Percentiles rank a stretch among this genome's conserved stretches.
Evolutionary conservation across 2,797 vertebrate species (phyloP).

Genomic region (Acanthurus lineatus): DNA sequence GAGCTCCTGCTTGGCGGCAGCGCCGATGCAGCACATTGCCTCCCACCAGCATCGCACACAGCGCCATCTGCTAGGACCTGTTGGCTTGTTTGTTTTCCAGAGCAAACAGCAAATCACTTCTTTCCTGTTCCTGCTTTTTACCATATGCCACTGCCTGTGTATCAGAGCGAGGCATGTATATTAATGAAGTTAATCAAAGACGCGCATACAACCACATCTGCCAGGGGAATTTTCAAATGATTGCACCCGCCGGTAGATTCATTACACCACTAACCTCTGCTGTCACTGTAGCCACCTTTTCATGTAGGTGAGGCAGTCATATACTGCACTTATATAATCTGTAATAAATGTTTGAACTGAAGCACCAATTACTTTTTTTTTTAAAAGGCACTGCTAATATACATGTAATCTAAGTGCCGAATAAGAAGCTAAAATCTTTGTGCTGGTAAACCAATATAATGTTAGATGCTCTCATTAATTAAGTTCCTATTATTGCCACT

Average conservation of each 20-base stretch:
- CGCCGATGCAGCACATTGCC: constrained; percentile 74
- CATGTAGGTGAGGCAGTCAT: constrained; percentile 35
- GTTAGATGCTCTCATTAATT: not conserved
- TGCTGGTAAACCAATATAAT: not conserved
- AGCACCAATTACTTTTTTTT: not conserved
- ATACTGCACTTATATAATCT: constrained; percentile 22
- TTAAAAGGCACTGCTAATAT: not conserved
- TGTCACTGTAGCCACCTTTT: constrained; percentile 50
- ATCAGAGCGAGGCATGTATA: constrained; percentile 96
- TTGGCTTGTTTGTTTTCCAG: constrained; percentile 99
- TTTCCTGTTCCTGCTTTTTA: constrained; percentile 96
- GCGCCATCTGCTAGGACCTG: constrained; percentile 98
- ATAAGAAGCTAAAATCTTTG: not conserved
- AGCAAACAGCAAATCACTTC: constrained; percentile 98
- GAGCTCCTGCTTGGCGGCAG: constrained; percentile 78
- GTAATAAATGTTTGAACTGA: not conserved
- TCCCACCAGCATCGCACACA: constrained; percentile 89
- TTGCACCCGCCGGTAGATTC: constrained; percentile 70
- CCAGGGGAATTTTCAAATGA: constrained; percentile 77
- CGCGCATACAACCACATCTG: constrained; percentile 79
- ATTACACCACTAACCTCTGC: constrained; percentile 53
- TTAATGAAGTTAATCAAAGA: constrained; percentile 98
- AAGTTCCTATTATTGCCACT: not conserved
- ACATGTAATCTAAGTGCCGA: not conserved
- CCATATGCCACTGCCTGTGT: constrained; percentile 96